A percentile compares a stretch with the other conserved stretches of the same genome.
Conservation (phyloP, 2,888 invertebrate genomes). For the Criorhina ranunculi region DNA sequence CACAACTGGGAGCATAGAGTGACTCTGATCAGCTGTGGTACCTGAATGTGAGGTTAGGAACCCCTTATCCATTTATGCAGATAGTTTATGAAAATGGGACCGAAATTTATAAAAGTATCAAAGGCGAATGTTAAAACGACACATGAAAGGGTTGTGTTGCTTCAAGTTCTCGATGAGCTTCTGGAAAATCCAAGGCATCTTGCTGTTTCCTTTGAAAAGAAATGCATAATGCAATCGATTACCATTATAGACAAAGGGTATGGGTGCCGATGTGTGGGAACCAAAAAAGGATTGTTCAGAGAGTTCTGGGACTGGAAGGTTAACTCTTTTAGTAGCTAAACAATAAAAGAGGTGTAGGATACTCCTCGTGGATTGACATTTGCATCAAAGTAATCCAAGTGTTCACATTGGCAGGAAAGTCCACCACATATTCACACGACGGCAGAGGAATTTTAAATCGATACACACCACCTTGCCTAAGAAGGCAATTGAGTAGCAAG, state of each 20-base stretch:
- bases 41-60: conserved; percentile 32
- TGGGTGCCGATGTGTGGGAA: conserved; percentile 25
- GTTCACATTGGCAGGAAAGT: too few relatives aligned
- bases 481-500: too few relatives aligned
- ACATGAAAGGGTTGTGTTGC: conserved; percentile 44
- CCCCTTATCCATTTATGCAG: conserved; percentile 30
- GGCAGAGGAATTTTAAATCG: too few relatives aligned
- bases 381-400: too few relatives aligned
- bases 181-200: conserved; percentile 38
- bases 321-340: too few relatives aligned
- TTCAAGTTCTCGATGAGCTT: conserved; percentile 54
- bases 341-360: too few relatives aligned
- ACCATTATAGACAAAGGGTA: conserved; percentile 1
- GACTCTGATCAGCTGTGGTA: conserved; percentile 63
- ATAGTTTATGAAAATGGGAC: conserved; percentile 46
- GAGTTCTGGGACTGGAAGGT: not conserved
- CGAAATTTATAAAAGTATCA: not conserved
- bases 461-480: too few relatives aligned
- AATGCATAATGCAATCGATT: conserved; percentile 50
- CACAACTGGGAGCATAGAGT: conserved; percentile 65
- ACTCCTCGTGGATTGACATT: too few relatives aligned
- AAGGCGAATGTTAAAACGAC: conserved; percentile 15
- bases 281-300: conserved; percentile 11
- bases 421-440: too few relatives aligned
- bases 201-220: not conserved